A percentile compares a stretch with the other conserved stretches of the same genome.
Evolutionary conservation across 1,140 invertebrate species (phyloP).

Genomic region (Drosophila eugracilis): DNA sequence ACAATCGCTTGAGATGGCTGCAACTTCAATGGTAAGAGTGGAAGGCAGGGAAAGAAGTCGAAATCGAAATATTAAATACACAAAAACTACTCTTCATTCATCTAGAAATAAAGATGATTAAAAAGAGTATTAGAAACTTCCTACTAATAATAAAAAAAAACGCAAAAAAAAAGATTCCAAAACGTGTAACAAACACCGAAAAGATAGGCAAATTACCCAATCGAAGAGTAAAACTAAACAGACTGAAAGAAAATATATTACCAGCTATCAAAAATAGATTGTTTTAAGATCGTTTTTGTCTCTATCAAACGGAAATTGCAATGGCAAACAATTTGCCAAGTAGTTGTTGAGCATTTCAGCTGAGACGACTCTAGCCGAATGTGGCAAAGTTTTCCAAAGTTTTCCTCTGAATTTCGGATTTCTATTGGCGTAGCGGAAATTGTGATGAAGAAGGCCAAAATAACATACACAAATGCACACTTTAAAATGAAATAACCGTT

Average conservation of each 20-base stretch:
- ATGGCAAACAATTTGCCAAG: conserved; percentile 75
- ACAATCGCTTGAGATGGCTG: conserved; percentile 30
- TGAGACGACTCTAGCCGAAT: conserved; percentile 35
- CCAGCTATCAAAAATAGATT: conserved; percentile 56
- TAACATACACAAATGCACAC: conserved; percentile 30
- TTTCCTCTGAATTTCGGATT: conserved; percentile 34
- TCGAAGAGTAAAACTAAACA: not conserved
- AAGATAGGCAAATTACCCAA: not conserved
- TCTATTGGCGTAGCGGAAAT: conserved; percentile 57
- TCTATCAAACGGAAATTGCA: conserved; percentile 65
- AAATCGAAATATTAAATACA: not conserved
- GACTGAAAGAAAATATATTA: conserved; percentile 36
- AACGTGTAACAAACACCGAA: not conserved
- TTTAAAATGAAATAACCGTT: conserved; percentile 58
- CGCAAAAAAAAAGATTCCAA: not conserved
- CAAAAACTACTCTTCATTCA: not conserved
- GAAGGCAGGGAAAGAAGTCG: not conserved
- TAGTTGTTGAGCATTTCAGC: conserved; percentile 70
- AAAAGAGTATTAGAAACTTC: not conserved
- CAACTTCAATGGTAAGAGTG: not conserved
- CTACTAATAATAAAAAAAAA: not conserved
- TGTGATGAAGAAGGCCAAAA: conserved; percentile 54
- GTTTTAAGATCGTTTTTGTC: conserved; percentile 48
- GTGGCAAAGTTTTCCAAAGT: conserved; percentile 47
- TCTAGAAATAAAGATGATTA: not conserved